Conservation (phyloP, 1,140 invertebrate species). For the Popillia japonica region DNA sequence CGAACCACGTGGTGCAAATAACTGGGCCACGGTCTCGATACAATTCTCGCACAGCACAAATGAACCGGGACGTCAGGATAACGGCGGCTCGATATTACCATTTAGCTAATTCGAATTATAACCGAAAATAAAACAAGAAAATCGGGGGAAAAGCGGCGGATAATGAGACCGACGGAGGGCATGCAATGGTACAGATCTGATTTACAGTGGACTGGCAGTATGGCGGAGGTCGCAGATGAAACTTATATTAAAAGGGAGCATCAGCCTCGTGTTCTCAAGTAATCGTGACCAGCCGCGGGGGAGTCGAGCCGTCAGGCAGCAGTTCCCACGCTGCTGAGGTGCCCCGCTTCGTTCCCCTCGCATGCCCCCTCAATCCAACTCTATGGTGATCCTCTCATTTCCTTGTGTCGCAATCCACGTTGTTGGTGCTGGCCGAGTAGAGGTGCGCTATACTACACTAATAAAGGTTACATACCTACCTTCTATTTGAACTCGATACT, state of each 20-base stretch:
- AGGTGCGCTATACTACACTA: slow-evolving; percentile 42
- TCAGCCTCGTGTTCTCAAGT: slow-evolving; percentile 54
- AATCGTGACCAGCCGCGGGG: slow-evolving; percentile 57
- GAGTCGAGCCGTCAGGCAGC: slow-evolving; percentile 50
- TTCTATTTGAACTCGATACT: slow-evolving; percentile 42
- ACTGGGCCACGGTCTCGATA: slow-evolving; percentile 14
- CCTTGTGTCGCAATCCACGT: slow-evolving; percentile 51
- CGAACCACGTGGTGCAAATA: slow-evolving; percentile 22
- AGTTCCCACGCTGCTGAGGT: slow-evolving; percentile 56
- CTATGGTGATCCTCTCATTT: slow-evolving; percentile 47
- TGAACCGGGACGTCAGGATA: neutral
- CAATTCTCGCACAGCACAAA: neutral
- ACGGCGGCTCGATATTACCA: neutral
- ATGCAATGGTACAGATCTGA: slow-evolving; percentile 38
- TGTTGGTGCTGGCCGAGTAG: slow-evolving; percentile 33
- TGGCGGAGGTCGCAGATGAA: slow-evolving; percentile 41
- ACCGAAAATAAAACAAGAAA: neutral
- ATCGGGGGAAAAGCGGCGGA: neutral
- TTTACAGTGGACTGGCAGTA: slow-evolving; percentile 40
- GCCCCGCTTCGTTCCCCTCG: slow-evolving; percentile 41
- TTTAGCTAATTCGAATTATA: neutral
- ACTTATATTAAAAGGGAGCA: slow-evolving; percentile 55
- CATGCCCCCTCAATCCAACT: slow-evolving; percentile 39
- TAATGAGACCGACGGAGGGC: slow-evolving; percentile 35
- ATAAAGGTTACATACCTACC: slow-evolving; percentile 45